phyloP scores from a whole-genome alignment of 1,140 invertebrate genomes.

The Streblospio benedicti region DNA sequence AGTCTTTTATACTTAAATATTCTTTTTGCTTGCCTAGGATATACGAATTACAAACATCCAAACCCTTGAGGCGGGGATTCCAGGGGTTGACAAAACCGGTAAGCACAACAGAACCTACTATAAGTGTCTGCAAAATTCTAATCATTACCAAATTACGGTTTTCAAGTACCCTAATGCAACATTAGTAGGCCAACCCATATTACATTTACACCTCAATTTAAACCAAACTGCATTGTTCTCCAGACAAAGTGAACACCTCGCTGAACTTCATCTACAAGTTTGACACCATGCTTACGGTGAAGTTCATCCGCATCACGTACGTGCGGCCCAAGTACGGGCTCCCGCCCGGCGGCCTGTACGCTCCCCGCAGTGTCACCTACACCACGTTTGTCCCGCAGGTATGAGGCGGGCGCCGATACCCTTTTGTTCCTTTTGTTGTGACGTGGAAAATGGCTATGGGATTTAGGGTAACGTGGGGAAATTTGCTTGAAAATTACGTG shows the following conservation, averaged over 20 bases:
- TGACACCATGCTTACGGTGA: neutral
- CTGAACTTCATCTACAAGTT: neutral
- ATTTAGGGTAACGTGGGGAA: no score
- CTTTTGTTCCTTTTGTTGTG: no score
- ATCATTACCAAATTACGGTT: no score
- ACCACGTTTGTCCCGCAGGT: slow-evolving; percentile 13
- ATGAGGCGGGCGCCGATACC: no score
- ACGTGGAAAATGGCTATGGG: no score
- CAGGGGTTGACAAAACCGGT: slow-evolving; percentile 8
- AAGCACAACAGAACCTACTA: no score
- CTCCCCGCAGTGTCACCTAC: slow-evolving; percentile 6
- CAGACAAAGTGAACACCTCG: slow-evolving; percentile 3
- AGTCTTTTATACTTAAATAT: no score
- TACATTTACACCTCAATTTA: neutral
- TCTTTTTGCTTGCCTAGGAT: slow-evolving; percentile 4
- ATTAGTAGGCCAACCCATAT: neutral
- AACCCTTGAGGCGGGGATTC: slow-evolving; percentile 12
- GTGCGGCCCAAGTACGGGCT: slow-evolving; percentile 3
- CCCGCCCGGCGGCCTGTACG: slow-evolving; percentile 7
- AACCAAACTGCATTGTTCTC: neutral
- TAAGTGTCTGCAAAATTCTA: no score
- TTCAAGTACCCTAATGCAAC: no score
- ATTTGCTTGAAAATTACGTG: no score
- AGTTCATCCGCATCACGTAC: slow-evolving; percentile 12
- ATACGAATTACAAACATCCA: slow-evolving; percentile 15